Evolutionary conservation across 2,113 vertebrate genomes (phyloP).

Genomic region (Corapipo altera): DNA sequence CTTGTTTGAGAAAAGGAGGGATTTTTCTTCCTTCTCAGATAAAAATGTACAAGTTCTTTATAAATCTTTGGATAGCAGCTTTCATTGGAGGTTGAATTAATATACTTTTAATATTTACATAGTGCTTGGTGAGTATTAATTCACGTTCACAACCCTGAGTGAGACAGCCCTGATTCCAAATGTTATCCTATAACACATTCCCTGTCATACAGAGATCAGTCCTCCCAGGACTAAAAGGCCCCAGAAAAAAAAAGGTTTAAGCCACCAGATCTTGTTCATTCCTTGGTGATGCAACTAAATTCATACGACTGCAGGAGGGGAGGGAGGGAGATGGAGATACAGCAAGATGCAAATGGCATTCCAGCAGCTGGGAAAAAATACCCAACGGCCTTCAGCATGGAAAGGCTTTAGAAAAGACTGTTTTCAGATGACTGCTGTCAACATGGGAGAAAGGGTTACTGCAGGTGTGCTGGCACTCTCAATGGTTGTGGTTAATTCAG

Average conservation of each 20-base stretch:
- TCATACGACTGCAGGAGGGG: neutral
- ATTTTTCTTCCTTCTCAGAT: neutral
- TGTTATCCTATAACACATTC: neutral
- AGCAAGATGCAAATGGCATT: neutral
- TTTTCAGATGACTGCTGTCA: neutral
- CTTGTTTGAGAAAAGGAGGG: neutral
- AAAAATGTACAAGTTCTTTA: neutral
- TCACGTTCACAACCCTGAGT: neutral
- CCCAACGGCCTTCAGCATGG: neutral
- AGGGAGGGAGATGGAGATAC: neutral
- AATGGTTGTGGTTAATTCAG: neutral
- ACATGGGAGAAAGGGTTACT: neutral
- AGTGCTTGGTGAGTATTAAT: neutral
- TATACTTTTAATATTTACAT: neutral
- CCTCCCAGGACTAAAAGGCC: neutral
- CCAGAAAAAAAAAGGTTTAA: neutral
- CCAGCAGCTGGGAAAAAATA: neutral
- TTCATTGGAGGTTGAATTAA: neutral
- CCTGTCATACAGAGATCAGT: neutral
- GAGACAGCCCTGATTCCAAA: neutral
- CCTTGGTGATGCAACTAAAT: neutral
- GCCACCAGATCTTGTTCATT: neutral
- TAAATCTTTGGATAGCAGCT: neutral
- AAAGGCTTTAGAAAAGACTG: neutral
- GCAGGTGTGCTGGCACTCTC: neutral